Percentiles rank a stretch among this genome's conserved stretches.
These are phyloP conservation scores for Poeciliopsis turneri DNA, from an alignment of 2,797 vertebrate genomes.

Conservation along the genomic window DNA sequence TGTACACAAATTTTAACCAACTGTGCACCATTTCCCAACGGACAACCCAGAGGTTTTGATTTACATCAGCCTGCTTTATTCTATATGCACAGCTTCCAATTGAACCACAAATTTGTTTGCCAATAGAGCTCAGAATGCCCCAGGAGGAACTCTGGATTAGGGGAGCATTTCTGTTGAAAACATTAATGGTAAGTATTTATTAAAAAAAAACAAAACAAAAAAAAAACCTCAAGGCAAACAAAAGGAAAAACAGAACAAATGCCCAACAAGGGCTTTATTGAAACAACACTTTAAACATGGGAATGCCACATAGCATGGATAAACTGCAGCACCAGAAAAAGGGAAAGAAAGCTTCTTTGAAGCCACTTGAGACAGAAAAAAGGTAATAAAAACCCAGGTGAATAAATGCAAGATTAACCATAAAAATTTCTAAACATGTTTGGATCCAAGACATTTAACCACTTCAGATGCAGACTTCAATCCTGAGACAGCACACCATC, in stretches of 20 bases:
- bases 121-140: not conserved
- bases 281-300: slow-evolving; percentile 75
- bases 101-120: not conserved
- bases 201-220: not conserved
- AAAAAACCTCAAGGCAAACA: not conserved
- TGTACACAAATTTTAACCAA: not conserved
- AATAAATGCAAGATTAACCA: slow-evolving; percentile 78
- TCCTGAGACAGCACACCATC: slow-evolving; percentile 73
- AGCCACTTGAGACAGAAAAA: slow-evolving; percentile 74
- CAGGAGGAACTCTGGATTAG: not conserved
- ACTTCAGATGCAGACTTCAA: slow-evolving; percentile 57
- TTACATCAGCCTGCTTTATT: not conserved
- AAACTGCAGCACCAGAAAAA: slow-evolving; percentile 55
- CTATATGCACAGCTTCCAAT: not conserved
- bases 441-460: slow-evolving; percentile 72
- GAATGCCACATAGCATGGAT: slow-evolving; percentile 66
- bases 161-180: not conserved
- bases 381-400: slow-evolving; percentile 59
- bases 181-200: not conserved
- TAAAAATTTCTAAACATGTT: slow-evolving; percentile 67
- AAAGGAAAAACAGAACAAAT: slow-evolving; percentile 22
- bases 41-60: not conserved
- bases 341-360: slow-evolving; percentile 81
- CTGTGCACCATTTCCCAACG: not conserved
- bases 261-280: slow-evolving; percentile 78